phyloP scores from a whole-genome alignment of 2,888 invertebrate species.

The Liposcelis brunnea region DNA sequence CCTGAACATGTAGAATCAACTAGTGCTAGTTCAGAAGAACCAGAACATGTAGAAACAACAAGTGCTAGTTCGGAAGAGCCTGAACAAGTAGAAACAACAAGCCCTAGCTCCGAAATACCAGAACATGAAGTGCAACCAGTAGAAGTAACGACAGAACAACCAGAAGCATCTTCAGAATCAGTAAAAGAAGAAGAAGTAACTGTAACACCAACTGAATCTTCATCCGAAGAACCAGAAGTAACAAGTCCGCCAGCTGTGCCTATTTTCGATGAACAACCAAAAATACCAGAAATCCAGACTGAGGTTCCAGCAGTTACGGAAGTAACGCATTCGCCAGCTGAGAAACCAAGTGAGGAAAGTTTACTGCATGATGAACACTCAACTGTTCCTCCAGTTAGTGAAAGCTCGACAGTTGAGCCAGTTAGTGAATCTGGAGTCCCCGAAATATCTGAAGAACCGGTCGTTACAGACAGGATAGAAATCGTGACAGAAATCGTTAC shows the following conservation, averaged over 20 bases:
- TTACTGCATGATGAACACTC: no score
- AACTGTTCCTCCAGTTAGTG: conserved; percentile 11
- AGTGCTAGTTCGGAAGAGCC: no score
- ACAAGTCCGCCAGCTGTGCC: conserved; percentile 13
- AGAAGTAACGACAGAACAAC: conserved; percentile 12
- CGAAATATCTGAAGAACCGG: conserved; percentile 8
- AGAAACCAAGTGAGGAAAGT: no score
- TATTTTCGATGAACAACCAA: conserved; percentile 11
- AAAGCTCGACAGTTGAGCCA: no score
- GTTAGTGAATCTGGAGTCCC: conserved; percentile 17
- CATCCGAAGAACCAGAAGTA: conserved; percentile 13
- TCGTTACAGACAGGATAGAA: no score
- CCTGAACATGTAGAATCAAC: not conserved
- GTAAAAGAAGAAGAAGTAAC: conserved; percentile 14
- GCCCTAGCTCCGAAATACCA: conserved; percentile 11
- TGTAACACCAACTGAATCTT: conserved; percentile 11
- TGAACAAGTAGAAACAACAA: conserved; percentile 9
- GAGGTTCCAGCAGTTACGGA: not conserved
- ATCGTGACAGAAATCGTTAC: no score
- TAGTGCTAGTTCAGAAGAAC: not conserved
- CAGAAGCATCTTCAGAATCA: conserved; percentile 15
- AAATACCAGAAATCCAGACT: conserved; percentile 9
- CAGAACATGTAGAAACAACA: not conserved
- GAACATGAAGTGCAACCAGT: conserved; percentile 12
- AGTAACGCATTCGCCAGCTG: no score